phyloP scores from a whole-genome alignment of 2,797 vertebrate genomes.

The Apogon talboti region DNA sequence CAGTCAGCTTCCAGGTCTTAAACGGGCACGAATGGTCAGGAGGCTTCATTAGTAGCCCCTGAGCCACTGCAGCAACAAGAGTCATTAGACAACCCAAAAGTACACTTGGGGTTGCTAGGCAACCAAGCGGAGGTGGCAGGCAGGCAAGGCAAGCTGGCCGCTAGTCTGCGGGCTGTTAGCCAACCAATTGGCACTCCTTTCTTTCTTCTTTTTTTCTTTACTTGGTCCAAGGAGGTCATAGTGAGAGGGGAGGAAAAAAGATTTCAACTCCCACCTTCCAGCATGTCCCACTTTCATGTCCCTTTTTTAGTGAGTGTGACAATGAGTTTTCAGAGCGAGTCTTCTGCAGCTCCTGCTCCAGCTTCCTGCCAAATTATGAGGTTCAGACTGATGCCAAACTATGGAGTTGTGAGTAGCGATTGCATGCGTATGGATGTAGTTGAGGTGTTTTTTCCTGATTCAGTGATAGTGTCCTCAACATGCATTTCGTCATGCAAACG shows the following conservation, averaged over 20 bases:
- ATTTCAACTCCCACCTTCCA: constrained; percentile 68
- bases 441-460: constrained; percentile 38
- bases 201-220: constrained; percentile 60
- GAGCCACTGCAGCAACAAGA: constrained; percentile 79
- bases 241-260: constrained; percentile 53
- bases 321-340: constrained; percentile 70
- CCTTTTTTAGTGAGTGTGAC: constrained; percentile 78
- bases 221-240: constrained; percentile 74
- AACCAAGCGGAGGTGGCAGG: constrained; percentile 74
- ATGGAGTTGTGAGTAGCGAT: constrained; percentile 32
- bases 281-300: constrained; percentile 82
- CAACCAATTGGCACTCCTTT: constrained; percentile 77
- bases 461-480: constrained; percentile 31
- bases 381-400: constrained; percentile 46
- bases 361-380: constrained; percentile 58
- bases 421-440: constrained; percentile 32
- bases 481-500: constrained; percentile 48
- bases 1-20: constrained; percentile 74
- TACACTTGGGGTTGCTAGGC: constrained; percentile 84
- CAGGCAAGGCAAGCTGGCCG: constrained; percentile 65
- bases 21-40: constrained; percentile 75
- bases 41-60: constrained; percentile 79
- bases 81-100: constrained; percentile 82
- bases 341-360: constrained; percentile 60
- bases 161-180: constrained; percentile 72